Evolutionary conservation across 2,888 invertebrate species (phyloP).

Genomic region (Podotricha telesiphe): DNA sequence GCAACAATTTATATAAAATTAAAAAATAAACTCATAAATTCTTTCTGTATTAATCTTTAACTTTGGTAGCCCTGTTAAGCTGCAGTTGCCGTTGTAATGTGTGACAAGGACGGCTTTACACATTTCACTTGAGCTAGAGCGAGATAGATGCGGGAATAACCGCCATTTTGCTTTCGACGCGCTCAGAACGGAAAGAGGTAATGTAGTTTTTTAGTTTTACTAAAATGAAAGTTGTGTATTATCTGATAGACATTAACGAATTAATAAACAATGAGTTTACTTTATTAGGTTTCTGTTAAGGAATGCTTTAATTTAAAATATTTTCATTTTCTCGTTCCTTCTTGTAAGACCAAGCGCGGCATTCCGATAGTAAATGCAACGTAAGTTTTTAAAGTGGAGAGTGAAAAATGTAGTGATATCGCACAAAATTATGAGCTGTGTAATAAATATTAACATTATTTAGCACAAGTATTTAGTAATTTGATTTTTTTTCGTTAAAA

Average conservation of each 20-base stretch:
- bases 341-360: no score
- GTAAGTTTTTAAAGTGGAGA: no score
- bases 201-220: constrained; percentile 41
- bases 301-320: not conserved
- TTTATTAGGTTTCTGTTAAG: not conserved
- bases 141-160: constrained; percentile 37
- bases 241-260: constrained; percentile 23
- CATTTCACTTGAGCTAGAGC: constrained; percentile 12
- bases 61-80: constrained; percentile 35
- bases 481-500: no score
- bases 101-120: constrained; percentile 35
- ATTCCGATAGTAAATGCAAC: no score
- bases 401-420: no score
- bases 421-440: no score
- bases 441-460: no score
- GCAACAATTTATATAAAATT: not conserved
- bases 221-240: constrained; percentile 40
- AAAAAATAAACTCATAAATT: not conserved
- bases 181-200: constrained; percentile 39
- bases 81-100: constrained; percentile 36
- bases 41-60: constrained; percentile 1
- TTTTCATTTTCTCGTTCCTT: no score
- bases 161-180: constrained; percentile 41
- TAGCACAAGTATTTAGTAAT: no score
- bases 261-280: constrained; percentile 7